phyloP scores from a whole-genome alignment of 1,140 invertebrate species.

The Anoplophora glabripennis region DNA sequence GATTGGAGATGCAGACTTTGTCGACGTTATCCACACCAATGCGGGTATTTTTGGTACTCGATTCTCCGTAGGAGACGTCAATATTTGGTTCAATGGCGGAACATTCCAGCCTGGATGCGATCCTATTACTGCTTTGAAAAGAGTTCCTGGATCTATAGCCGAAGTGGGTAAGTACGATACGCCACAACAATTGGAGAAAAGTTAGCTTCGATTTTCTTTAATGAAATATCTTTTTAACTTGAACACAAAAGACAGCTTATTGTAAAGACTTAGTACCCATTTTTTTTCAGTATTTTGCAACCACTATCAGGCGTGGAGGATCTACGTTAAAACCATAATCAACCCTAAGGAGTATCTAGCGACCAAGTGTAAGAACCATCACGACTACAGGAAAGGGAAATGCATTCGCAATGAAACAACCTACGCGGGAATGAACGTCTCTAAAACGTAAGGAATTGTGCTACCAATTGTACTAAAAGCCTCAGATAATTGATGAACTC shows the following conservation, averaged over 20 bases:
- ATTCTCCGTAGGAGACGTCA: constrained; percentile 80
- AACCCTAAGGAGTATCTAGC: background rate
- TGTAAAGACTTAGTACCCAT: background rate
- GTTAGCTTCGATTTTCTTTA: background rate
- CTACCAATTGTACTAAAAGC: background rate
- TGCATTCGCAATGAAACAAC: background rate
- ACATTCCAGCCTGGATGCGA: constrained; percentile 81
- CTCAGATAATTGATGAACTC: background rate
- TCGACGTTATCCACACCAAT: constrained; percentile 84
- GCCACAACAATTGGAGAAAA: too few relatives aligned
- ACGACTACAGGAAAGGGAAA: background rate
- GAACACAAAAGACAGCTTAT: background rate
- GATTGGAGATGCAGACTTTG: constrained; percentile 70
- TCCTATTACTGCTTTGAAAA: background rate
- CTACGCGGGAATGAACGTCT: background rate
- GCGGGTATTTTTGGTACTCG: constrained; percentile 78
- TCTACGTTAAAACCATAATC: background rate
- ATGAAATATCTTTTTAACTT: background rate
- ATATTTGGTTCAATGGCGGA: constrained; percentile 87
- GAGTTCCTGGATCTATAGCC: background rate
- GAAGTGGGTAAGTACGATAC: background rate
- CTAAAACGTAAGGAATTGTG: background rate
- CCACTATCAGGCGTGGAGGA: background rate
- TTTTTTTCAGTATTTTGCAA: constrained; percentile 6
- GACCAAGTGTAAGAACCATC: background rate